Conservation (phyloP, 1,140 invertebrate species). For the Anoplolepis gracilipes region DNA sequence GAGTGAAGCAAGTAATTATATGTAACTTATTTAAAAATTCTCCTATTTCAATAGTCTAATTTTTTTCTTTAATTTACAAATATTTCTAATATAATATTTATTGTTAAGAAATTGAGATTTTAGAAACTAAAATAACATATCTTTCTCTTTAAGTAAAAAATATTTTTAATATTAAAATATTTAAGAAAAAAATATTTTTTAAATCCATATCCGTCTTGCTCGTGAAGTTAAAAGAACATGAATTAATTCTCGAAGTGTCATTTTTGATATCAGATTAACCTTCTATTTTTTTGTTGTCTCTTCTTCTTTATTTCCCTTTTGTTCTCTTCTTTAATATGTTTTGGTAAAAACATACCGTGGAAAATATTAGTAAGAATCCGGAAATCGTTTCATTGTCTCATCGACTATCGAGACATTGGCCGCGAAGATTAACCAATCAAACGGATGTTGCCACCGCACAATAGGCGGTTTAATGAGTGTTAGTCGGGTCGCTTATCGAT, state of each 20-base stretch:
- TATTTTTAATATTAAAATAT: background rate
- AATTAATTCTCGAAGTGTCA: background rate
- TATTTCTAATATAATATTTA: background rate
- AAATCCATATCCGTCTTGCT: background rate
- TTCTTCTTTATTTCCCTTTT: background rate
- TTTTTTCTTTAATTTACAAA: too few species aligned
- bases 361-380: conserved; percentile 41
- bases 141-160: background rate
- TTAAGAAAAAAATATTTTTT: background rate
- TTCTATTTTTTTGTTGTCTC: background rate
- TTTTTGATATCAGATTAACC: background rate
- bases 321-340: background rate
- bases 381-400: conserved; percentile 29
- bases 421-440: conserved; percentile 83
- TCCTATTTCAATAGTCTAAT: too few species aligned
- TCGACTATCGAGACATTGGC: conserved; percentile 50
- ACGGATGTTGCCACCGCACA: conserved; percentile 79
- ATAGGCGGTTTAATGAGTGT: conserved; percentile 81
- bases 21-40: too few species aligned
- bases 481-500: conserved; percentile 73
- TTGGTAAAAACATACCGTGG: background rate
- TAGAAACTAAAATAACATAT: background rate
- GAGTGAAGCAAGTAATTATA: too few species aligned
- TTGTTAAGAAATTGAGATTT: background rate
- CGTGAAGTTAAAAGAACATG: background rate